phyloP scores from a whole-genome alignment of 2,113 vertebrate genomes.

The Passer domesticus region DNA sequence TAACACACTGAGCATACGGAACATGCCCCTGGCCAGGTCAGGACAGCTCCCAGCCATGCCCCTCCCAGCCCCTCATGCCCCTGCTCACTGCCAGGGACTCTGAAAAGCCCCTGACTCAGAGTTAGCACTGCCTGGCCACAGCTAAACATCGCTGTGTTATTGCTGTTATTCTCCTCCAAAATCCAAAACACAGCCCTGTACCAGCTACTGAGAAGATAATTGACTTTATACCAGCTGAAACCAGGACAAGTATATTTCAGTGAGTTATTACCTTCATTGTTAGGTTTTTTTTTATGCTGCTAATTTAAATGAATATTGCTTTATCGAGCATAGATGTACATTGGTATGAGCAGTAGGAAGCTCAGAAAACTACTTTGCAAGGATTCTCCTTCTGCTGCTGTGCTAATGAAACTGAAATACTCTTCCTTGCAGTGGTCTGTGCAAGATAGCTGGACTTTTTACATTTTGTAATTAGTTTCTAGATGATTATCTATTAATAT shows the following conservation, averaged over 20 bases:
- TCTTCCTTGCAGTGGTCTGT: not conserved
- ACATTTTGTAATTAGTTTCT: slow-evolving; percentile 42
- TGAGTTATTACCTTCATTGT: not conserved
- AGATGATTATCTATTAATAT: slow-evolving; percentile 42
- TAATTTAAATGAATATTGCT: not conserved
- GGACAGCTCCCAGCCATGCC: not conserved
- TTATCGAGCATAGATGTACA: not conserved
- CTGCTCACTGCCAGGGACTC: not conserved
- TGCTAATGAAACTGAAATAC: not conserved
- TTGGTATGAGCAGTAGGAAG: not conserved
- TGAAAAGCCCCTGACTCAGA: not conserved
- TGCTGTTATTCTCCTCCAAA: not conserved
- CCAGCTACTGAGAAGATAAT: not conserved
- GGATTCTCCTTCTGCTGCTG: not conserved
- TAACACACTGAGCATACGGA: not conserved
- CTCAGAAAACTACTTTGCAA: not conserved
- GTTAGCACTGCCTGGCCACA: not conserved
- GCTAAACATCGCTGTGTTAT: not conserved
- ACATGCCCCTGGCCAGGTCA: not conserved
- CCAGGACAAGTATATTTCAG: not conserved
- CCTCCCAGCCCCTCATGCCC: not conserved
- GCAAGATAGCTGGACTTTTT: not conserved
- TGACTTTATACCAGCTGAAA: not conserved
- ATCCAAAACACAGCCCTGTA: not conserved
- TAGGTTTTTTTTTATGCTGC: not conserved